Conservation (phyloP, 2,888 invertebrate genomes). For the Drosophila subsilvestris region DNA sequence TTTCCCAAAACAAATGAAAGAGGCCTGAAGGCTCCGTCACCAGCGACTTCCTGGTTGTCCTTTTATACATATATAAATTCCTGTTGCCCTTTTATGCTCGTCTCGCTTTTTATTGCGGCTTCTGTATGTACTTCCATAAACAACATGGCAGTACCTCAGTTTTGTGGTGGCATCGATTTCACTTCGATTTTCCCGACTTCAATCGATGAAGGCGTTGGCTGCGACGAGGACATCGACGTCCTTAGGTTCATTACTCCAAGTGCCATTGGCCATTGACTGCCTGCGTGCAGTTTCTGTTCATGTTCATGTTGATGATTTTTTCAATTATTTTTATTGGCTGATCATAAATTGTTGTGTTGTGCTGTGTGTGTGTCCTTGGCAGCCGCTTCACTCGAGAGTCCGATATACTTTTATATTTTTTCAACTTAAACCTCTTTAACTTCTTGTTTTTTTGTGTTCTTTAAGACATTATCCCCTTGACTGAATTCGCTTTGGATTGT, state of each 20-base stretch:
- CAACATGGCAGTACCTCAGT: conserved; percentile 33
- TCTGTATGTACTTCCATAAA: conserved; percentile 47
- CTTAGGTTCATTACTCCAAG: conserved; percentile 40
- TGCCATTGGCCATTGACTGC: conserved; percentile 16
- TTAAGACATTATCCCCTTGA: conserved; percentile 21
- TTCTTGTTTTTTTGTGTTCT: conserved; percentile 10
- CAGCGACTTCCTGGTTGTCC: conserved; percentile 29
- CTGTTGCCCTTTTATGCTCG: conserved; percentile 38
- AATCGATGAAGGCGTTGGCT: conserved; percentile 17
- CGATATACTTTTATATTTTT: conserved; percentile 12
- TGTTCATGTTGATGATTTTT: conserved; percentile 38
- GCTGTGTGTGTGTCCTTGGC: conserved; percentile 17
- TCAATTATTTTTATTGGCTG: conserved; percentile 49
- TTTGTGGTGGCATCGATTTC: conserved; percentile 46
- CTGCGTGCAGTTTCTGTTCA: conserved; percentile 21
- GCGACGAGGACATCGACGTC: conserved; percentile 27
- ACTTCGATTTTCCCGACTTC: conserved; percentile 32
- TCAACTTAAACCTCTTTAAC: conserved; percentile 13
- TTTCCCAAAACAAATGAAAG: conserved; percentile 25
- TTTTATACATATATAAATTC: conserved; percentile 1
- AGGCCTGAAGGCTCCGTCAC: conserved; percentile 35
- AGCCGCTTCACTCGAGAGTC: conserved; percentile 19
- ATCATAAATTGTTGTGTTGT: conserved; percentile 34
- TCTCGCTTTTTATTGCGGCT: conserved; percentile 44
- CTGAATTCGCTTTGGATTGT: conserved; percentile 33